Conservation (phyloP, 2,888 invertebrate species). For the Steinernema carpocapsae region DNA sequence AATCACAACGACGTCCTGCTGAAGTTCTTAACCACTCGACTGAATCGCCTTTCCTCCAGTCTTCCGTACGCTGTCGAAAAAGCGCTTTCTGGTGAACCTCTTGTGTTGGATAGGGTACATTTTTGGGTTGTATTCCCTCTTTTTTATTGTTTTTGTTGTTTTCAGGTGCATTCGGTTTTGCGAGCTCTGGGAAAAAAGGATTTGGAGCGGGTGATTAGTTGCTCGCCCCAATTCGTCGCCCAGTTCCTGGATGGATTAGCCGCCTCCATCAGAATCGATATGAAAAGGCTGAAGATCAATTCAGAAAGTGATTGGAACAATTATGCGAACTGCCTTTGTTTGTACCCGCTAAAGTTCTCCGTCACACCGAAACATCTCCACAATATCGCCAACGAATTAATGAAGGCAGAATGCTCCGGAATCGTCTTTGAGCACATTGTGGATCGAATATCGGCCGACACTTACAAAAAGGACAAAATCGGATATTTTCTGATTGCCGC, state of each 20-base stretch:
- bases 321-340: neutral
- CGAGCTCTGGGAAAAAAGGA: constrained; percentile 2
- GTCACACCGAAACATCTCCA: neutral
- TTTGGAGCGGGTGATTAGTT: neutral
- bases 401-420: constrained; percentile 1
- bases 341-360: neutral
- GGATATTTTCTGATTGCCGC: constrained; percentile 3
- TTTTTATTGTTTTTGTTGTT: neutral
- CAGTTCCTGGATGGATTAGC: constrained; percentile 8
- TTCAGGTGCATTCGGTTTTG: neutral
- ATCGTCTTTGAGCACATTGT: constrained; percentile 9
- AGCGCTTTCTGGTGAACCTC: neutral
- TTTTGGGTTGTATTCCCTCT: too few species aligned
- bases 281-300: neutral
- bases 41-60: neutral
- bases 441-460: constrained; percentile 1
- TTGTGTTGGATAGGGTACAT: constrained; percentile 8
- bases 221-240: neutral
- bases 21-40: neutral
- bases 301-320: neutral
- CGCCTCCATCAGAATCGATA: neutral
- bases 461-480: neutral
- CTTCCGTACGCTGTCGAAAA: constrained; percentile 1
- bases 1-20: neutral
- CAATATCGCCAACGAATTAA: constrained; percentile 7